Evolutionary conservation across 1,140 invertebrate species (phyloP), one percentile per base, ranked within the genome.

Genomic region (Dermatophagoides farinae): DNA sequence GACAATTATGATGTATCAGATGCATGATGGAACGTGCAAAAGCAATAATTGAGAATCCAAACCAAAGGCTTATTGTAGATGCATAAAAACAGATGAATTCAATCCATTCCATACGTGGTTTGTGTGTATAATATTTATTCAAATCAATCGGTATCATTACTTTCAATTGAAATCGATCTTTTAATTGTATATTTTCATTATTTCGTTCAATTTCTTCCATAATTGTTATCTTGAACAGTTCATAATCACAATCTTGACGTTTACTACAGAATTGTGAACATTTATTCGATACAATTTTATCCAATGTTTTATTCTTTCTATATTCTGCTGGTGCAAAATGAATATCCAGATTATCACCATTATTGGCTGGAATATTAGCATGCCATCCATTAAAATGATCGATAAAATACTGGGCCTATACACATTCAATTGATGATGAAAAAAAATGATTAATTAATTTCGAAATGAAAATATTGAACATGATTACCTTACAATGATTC

Each of bases 41-140:
- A 52, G 58, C 44, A 37, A 47, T 60, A 40, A 60, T 60, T 1
- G 58, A 60, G 23, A 60, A 47, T 18, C 58, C 58, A 43, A 60
- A 60, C 58, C 58, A 60, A 39, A 60, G 44, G 50, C 58, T 60
- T 44, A 60, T 49, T 16, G 47, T 23, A 5, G 44, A 49, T 20
- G 58, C 58, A 25, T 20, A 31, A 43, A 49, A 60, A 37, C 58
- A 60, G 22, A 60, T 60, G 22, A 49, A 60, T 43, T 60, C 58
- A 22, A 60, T 49, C 44, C 47, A 22, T 20, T 60, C 50, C 14
- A 60, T 18, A 22, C 58, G 58, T 49, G 58, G 58, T 14, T 43
- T 49, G 40, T 60, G 58, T 11, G 9, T 16, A 41, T 60, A 60
- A 16, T 25, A 9, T 14, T 43, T 60, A 44, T 60, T 60, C 10